Evolutionary conservation across 2,888 invertebrate species (phyloP).

Genomic region (Unio pictorum): DNA sequence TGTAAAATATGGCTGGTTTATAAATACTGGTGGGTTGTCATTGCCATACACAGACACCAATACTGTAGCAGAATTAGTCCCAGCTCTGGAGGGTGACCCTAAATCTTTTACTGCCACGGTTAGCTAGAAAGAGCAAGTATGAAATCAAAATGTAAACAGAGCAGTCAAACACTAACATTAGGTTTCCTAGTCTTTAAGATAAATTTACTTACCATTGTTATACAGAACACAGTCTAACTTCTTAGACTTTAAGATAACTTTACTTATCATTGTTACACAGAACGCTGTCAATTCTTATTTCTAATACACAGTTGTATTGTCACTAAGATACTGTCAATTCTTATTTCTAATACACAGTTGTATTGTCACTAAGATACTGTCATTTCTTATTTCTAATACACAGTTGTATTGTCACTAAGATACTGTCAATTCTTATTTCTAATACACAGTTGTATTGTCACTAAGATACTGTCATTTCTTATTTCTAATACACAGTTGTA

Average conservation of each 20-base stretch:
- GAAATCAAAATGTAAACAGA: constrained; percentile 3
- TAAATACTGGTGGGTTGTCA: constrained; percentile 47
- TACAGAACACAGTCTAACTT: too few relatives aligned
- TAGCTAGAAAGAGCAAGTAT: constrained; percentile 32
- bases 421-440: too few relatives aligned
- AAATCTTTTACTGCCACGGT: constrained; percentile 44
- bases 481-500: too few relatives aligned
- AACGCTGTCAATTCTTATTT: too few relatives aligned
- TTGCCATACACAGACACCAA: constrained; percentile 54
- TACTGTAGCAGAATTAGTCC: constrained; percentile 53
- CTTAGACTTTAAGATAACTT: neutral
- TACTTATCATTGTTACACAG: neutral
- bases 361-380: too few relatives aligned
- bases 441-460: too few relatives aligned
- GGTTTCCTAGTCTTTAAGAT: neutral
- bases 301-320: too few relatives aligned
- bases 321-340: too few relatives aligned
- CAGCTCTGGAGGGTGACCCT: constrained; percentile 43
- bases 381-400: too few relatives aligned
- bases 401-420: too few relatives aligned
- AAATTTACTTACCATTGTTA: neutral
- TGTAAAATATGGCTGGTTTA: constrained; percentile 36
- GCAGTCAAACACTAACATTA: neutral
- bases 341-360: too few relatives aligned
- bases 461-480: too few relatives aligned